phyloP scores from a whole-genome alignment of 2,797 vertebrate species.

The Gouania willdenowi region DNA sequence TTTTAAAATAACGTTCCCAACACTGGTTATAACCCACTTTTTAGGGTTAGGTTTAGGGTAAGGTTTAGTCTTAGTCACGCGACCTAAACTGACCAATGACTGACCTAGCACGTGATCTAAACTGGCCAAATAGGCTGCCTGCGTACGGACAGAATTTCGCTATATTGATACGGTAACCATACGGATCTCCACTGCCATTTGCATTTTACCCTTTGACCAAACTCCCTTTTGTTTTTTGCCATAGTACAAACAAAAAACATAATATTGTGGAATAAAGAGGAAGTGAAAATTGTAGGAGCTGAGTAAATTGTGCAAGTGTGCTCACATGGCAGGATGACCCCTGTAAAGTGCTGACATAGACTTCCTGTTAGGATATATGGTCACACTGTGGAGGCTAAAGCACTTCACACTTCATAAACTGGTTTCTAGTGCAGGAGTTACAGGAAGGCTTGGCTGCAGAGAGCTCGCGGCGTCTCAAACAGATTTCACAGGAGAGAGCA shows the following conservation, averaged over 20 bases:
- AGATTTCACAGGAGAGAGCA: neutral
- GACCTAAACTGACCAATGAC: no score
- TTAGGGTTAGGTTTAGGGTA: no score
- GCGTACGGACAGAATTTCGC: no score
- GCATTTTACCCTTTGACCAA: slow-evolving; percentile 31
- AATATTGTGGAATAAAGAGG: no score
- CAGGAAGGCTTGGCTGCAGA: slow-evolving; percentile 11
- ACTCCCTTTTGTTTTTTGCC: slow-evolving; percentile 15
- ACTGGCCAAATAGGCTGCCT: no score
- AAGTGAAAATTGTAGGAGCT: slow-evolving; percentile 28
- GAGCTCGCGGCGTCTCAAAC: slow-evolving; percentile 36
- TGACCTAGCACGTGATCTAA: no score
- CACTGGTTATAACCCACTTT: no score
- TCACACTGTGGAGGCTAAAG: slow-evolving; percentile 67
- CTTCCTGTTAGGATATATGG: slow-evolving; percentile 68
- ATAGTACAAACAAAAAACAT: slow-evolving; percentile 14
- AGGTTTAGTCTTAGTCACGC: no score
- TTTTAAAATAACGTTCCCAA: no score
- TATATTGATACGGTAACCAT: no score
- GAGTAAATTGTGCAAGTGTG: slow-evolving; percentile 46
- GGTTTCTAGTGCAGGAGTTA: slow-evolving; percentile 15
- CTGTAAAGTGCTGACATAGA: slow-evolving; percentile 62
- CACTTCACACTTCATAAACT: slow-evolving; percentile 38
- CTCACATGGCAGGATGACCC: slow-evolving; percentile 27
- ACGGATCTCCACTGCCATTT: no score